phyloP scores from a whole-genome alignment of 2,888 invertebrate species.

The Stictocephala bisonia region DNA sequence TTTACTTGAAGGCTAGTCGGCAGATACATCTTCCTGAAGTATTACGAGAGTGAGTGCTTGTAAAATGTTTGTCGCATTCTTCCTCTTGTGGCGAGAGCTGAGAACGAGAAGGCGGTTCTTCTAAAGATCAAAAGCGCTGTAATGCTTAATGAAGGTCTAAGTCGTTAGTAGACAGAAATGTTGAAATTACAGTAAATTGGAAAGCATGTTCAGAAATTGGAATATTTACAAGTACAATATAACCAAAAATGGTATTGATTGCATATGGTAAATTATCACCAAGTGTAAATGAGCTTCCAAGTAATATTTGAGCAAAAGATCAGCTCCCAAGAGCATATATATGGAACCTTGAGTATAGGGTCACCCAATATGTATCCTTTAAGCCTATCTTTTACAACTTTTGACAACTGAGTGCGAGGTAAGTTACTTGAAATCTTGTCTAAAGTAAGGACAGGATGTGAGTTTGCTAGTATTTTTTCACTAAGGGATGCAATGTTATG shows the following conservation, averaged over 20 bases:
- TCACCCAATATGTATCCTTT: neutral
- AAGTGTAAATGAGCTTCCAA: neutral
- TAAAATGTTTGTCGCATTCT: constrained; percentile 1
- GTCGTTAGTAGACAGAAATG: neutral
- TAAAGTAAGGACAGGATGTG: neutral
- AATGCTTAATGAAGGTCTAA: neutral
- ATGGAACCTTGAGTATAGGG: neutral
- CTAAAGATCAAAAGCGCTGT: neutral
- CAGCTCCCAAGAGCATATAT: neutral
- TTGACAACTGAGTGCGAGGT: neutral
- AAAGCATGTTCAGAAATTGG: neutral
- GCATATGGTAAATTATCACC: constrained; percentile 3
- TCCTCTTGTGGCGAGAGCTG: neutral
- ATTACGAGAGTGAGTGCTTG: neutral
- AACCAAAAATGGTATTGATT: constrained; percentile 7
- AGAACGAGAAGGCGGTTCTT: neutral
- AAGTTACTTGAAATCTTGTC: neutral
- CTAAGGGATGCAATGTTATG: neutral
- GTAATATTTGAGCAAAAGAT: neutral
- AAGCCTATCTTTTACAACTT: neutral
- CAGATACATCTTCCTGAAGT: neutral
- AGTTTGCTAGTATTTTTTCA: neutral
- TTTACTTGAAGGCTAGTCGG: neutral
- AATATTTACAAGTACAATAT: neutral
- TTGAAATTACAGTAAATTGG: neutral